Percentiles rank a stretch among this genome's conserved stretches.
Conservation (phyloP, 64 coral and sea anemone species). For the Acropora yongei region DNA sequence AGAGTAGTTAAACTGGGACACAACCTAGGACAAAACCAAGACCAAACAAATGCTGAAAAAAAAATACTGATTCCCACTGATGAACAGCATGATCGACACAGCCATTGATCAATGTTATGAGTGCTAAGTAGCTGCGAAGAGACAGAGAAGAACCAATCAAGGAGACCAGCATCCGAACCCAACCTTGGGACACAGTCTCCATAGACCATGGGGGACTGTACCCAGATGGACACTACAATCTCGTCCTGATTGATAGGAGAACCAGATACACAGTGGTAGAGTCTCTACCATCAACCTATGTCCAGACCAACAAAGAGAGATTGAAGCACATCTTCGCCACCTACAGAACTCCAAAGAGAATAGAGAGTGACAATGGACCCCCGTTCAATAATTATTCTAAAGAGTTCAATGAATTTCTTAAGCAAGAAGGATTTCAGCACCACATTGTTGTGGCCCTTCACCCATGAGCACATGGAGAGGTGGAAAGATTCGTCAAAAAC, state of each 20-base stretch:
- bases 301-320: conserved; percentile 45
- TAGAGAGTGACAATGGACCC: conserved; percentile 65
- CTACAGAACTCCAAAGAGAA: conserved; percentile 46
- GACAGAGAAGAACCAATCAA: conserved; percentile 33
- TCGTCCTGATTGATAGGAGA: conserved; percentile 3
- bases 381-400: conserved; percentile 31
- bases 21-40: no score
- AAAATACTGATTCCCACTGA: no score
- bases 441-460: no score
- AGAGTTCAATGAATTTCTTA: background rate
- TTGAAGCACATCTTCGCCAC: conserved; percentile 56
- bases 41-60: no score
- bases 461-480: no score
- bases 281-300: conserved; percentile 23
- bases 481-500: no score
- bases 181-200: conserved; percentile 49
- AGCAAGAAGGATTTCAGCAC: no score
- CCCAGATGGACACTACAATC: conserved; percentile 56
- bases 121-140: conserved; percentile 31
- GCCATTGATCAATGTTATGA: conserved; percentile 34
- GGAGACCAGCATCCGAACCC: background rate
- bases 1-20: no score
- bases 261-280: background rate
- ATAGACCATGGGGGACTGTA: conserved; percentile 47
- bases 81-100: conserved; percentile 24